Evolutionary conservation across 2,113 vertebrate species (phyloP), one percentile per base, ranked within the genome.

Genomic region (Mormoops blainvillei): DNA sequence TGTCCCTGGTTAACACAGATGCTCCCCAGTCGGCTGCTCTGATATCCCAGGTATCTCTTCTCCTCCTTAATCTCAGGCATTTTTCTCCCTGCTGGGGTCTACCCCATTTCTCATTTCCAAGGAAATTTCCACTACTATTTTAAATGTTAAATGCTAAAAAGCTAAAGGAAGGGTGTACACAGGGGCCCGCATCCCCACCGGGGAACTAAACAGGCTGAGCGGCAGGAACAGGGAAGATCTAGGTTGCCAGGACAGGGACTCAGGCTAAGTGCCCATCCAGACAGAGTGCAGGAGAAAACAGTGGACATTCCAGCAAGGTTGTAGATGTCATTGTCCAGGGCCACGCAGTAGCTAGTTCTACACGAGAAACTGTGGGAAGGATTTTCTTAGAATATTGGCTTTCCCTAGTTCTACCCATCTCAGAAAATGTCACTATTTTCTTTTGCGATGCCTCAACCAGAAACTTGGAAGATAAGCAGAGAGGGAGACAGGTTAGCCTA

Each of bases 101-200:
- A 71, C 52, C 71, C 77, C 45, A 73, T 73, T 93, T 96, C 78
- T 91, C 38, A 71, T 65, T 88, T 68, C 24, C 82, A 77, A 26
- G 20, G 31, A 88, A 87, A 73, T 54, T 93, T 77, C 63, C 38
- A 45, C 31, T 77, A 33, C 56, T 71, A 52, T 81, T 65, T 90
- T 97, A 89, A 87, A 90, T 63, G 56, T 50, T 76, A 95, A 93
- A 38, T 80, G 28, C 52, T 85, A 43, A 78, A 77, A 76, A 26
- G 15, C 38, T 93, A 85, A 58, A 70, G 22, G 41, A 87, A 67
- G 45, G 12, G 0, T 71, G 3, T 68, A 19, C 11, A 54, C 16
- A 24, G 31, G 28, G 22, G 3, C 9, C 33, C n/a, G 48, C 73
- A 36, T 36, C 19, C 12, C 28, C 22, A 26, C 18, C 45, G 38